These are phyloP conservation scores for Brachyhypopomus gauderio DNA, from an alignment of 2,113 vertebrate species.

Conservation along the genomic window DNA sequence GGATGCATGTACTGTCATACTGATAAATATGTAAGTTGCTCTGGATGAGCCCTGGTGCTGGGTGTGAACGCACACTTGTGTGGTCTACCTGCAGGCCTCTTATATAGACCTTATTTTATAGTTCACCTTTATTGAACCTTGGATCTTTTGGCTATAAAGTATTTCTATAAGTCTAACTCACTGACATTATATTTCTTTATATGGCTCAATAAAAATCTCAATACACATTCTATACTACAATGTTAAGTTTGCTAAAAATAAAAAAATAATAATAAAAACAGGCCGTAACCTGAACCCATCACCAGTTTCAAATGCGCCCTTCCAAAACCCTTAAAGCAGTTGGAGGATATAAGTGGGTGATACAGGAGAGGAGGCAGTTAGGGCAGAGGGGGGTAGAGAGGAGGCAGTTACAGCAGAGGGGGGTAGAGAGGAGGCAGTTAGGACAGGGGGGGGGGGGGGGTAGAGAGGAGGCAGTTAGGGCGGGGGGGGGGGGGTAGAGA, in stretches of 20 bases:
- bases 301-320: background rate
- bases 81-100: no score
- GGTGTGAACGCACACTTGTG: no score
- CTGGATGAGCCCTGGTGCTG: no score
- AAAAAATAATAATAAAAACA: background rate
- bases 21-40: no score
- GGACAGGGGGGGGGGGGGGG: background rate
- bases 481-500: no score
- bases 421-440: conserved; percentile 8
- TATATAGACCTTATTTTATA: no score
- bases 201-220: background rate
- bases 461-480: no score
- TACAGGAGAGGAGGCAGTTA: conserved; percentile 2
- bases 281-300: background rate
- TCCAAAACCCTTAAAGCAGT: background rate
- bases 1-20: no score
- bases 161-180: background rate
- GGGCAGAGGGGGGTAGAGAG: no score
- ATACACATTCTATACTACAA: background rate
- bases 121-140: no score
- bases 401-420: no score
- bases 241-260: background rate
- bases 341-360: conserved; percentile 16
- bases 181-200: conserved; percentile 7
- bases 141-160: background rate